These are phyloP conservation scores for Drosophila fungiperda DNA, from an alignment of 2,888 invertebrate genomes.

Conservation along the genomic window DNA sequence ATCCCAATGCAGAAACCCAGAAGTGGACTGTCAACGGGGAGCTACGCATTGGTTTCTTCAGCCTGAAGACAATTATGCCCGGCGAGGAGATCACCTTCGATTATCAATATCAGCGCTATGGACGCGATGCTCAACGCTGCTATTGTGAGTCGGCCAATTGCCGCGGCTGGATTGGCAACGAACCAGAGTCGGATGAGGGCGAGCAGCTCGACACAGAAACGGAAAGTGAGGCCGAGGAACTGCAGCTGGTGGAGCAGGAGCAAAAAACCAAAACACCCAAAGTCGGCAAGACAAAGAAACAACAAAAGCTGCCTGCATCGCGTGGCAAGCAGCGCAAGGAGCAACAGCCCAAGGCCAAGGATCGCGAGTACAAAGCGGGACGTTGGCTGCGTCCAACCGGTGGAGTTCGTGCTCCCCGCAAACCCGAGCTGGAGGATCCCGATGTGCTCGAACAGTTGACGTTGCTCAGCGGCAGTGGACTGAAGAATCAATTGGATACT, in stretches of 20 bases:
- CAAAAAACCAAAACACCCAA: slow-evolving; percentile 37
- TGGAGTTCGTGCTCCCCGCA: slow-evolving; percentile 9
- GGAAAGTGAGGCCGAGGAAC: slow-evolving; percentile 86
- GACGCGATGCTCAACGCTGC: slow-evolving; percentile 98
- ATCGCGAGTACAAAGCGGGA: slow-evolving; percentile 77
- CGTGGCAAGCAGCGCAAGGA: slow-evolving; percentile 55
- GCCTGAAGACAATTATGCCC: slow-evolving; percentile 91
- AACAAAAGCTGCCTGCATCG: slow-evolving; percentile 25
- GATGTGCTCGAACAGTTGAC: slow-evolving; percentile 95
- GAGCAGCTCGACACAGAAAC: slow-evolving; percentile 84
- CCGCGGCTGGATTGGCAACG: slow-evolving; percentile 97
- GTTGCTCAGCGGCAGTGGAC: slow-evolving; percentile 90
- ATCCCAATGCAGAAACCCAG: slow-evolving; percentile 99
- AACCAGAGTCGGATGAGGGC: slow-evolving; percentile 90
- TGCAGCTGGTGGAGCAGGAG: slow-evolving; percentile 23
- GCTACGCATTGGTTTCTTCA: slow-evolving; percentile 98
- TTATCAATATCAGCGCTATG: slow-evolving; percentile 98
- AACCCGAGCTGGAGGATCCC: slow-evolving; percentile 87
- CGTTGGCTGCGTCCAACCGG: slow-evolving; percentile 64
- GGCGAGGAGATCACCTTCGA: slow-evolving; percentile 99
- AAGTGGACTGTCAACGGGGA: slow-evolving; percentile 98
- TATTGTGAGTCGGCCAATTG: slow-evolving; percentile 96
- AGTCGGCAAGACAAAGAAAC: slow-evolving; percentile 24
- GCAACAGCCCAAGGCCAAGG: slow-evolving; percentile 57
- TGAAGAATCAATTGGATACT: slow-evolving; percentile 96